These are phyloP conservation scores for Andricus quercusramuli DNA, from an alignment of 2,888 invertebrate species.

Conservation along the genomic window DNA sequence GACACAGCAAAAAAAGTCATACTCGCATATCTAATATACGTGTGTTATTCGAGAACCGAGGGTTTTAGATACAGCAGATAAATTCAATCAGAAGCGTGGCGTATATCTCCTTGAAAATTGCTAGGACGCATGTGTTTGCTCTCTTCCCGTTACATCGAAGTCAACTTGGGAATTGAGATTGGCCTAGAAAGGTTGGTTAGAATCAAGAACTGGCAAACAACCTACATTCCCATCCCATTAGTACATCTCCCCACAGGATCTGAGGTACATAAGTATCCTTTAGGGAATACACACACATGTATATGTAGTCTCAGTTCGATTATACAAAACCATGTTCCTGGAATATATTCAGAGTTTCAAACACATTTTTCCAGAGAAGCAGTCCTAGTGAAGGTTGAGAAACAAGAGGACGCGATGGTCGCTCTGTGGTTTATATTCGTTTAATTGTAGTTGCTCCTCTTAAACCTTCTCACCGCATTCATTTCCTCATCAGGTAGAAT, in stretches of 20 bases:
- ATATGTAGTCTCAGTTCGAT: too few species aligned
- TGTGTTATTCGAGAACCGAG: neutral
- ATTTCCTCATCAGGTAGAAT: neutral
- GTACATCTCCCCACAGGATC: neutral
- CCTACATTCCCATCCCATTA: neutral
- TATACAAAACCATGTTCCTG: neutral
- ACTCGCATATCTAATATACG: too few species aligned
- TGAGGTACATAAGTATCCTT: conserved; percentile 3
- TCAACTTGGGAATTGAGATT: conserved; percentile 28
- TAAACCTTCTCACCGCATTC: neutral
- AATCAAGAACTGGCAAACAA: conserved; percentile 4
- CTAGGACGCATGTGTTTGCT: neutral
- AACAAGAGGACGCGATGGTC: too few species aligned
- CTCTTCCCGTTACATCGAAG: neutral
- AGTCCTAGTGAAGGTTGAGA: neutral
- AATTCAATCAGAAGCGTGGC: neutral
- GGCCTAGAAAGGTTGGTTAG: conserved; percentile 21
- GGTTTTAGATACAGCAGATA: conserved; percentile 32
- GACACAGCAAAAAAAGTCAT: too few species aligned
- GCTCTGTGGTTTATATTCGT: neutral
- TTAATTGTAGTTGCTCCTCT: neutral
- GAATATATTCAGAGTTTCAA: neutral
- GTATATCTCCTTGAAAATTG: conserved; percentile 3
- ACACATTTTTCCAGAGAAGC: neutral
- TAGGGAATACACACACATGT: neutral